Evolutionary conservation across 2,113 vertebrate genomes (phyloP).

Genomic region (Sinocyclocheilus grahami): DNA sequence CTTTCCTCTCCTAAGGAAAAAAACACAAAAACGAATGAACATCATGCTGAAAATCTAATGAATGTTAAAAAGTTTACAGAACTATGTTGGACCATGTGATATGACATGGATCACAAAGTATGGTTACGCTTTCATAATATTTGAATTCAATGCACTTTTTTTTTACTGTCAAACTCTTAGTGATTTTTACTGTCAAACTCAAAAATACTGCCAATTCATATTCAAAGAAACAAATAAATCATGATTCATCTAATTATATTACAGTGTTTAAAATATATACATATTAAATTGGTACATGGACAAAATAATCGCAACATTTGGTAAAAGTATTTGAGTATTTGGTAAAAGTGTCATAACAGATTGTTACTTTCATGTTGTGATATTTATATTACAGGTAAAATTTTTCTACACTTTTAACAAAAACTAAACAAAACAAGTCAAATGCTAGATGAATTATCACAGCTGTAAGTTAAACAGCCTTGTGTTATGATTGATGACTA

Average conservation of each 20-base stretch:
- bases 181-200: no score
- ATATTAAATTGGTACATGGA: no score
- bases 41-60: not conserved
- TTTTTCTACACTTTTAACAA: not conserved
- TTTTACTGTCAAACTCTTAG: no score
- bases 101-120: not conserved
- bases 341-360: not conserved
- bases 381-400: not conserved
- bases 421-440: no score
- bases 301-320: not conserved
- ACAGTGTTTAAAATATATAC: no score
- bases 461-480: not conserved
- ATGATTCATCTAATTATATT: no score
- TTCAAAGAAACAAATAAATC: no score
- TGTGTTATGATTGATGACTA: not conserved
- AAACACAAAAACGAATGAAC: conserved; percentile 40
- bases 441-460: not conserved
- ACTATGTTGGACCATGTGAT: not conserved
- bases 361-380: not conserved
- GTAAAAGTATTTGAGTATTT: not conserved
- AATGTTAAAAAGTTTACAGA: not conserved
- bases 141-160: no score
- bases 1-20: conserved; percentile 83
- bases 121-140: no score
- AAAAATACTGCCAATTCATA: no score